phyloP scores from a whole-genome alignment of 2,797 vertebrate genomes.

The Phataginus tricuspis region DNA sequence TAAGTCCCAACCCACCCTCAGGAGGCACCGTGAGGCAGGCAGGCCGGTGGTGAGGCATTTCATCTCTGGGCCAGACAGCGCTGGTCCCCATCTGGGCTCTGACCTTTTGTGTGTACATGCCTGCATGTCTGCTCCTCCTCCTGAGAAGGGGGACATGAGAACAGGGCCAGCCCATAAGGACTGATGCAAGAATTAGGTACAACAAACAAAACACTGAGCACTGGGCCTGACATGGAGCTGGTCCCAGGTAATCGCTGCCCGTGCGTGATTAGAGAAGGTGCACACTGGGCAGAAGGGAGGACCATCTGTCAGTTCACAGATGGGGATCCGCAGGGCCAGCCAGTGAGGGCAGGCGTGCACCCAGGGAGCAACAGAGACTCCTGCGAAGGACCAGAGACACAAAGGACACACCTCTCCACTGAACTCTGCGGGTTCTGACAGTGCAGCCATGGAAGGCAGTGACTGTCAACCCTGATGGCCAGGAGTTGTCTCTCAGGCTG shows the following conservation, averaged over 20 bases:
- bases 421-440: background rate
- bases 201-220: background rate
- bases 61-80: background rate
- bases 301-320: no score
- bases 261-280: background rate
- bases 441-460: no score
- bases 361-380: no score
- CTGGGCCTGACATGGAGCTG: background rate
- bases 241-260: background rate
- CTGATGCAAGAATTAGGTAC: background rate
- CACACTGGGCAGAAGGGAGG: no score
- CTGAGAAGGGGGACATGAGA: background rate
- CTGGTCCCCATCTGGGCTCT: background rate
- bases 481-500: background rate
- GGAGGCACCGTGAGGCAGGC: background rate
- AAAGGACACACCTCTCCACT: background rate
- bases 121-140: background rate
- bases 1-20: accelerated
- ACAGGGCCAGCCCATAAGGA: accelerated
- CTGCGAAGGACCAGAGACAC: background rate
- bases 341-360: no score
- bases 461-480: background rate
- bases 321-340: no score
- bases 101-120: background rate
- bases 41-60: background rate